Evolutionary conservation across 2,797 vertebrate genomes (phyloP).

Genomic region (Chaetodon trifasciatus): DNA sequence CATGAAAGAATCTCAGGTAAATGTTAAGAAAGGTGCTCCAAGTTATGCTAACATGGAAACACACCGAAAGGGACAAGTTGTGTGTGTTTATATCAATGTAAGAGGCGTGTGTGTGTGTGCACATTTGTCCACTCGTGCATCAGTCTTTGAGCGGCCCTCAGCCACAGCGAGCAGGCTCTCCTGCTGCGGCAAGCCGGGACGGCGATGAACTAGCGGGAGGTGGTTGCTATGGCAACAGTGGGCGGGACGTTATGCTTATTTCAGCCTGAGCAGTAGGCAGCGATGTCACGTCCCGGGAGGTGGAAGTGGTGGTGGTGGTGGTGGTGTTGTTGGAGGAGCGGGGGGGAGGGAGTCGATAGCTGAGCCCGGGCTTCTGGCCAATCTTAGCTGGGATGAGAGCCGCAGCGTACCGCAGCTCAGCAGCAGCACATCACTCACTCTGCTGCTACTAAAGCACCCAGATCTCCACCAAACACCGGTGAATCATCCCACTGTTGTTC

Average conservation of each 20-base stretch:
- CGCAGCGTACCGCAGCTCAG: conserved; percentile 40
- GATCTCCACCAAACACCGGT: neutral
- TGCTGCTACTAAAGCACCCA: conserved; percentile 28
- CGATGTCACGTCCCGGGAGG: conserved; percentile 35
- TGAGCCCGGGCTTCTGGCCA: conserved; percentile 51
- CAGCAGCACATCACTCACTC: conserved; percentile 48
- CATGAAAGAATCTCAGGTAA: neutral
- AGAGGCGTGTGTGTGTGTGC: neutral
- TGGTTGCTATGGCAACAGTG: conserved; percentile 72
- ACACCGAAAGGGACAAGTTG: neutral
- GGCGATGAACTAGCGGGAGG: conserved; percentile 43
- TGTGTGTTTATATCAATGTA: neutral
- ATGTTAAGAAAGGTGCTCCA: neutral
- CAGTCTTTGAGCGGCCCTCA: conserved; percentile 16
- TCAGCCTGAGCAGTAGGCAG: conserved; percentile 49
- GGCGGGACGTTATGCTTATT: conserved; percentile 52
- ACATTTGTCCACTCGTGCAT: conserved; percentile 19
- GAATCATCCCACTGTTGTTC: neutral
- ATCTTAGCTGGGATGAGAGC: conserved; percentile 32
- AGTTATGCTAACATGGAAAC: neutral
- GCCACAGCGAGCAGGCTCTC: conserved; percentile 27
- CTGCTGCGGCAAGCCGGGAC: conserved; percentile 27
- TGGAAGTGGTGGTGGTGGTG: neutral
- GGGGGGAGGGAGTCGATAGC: conserved; percentile 21
- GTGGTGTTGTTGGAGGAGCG: neutral